A percentile compares a stretch with the other conserved stretches of the same genome.
These are phyloP conservation scores for Atta colombica DNA, from an alignment of 1,140 invertebrate genomes.

Conservation along the genomic window DNA sequence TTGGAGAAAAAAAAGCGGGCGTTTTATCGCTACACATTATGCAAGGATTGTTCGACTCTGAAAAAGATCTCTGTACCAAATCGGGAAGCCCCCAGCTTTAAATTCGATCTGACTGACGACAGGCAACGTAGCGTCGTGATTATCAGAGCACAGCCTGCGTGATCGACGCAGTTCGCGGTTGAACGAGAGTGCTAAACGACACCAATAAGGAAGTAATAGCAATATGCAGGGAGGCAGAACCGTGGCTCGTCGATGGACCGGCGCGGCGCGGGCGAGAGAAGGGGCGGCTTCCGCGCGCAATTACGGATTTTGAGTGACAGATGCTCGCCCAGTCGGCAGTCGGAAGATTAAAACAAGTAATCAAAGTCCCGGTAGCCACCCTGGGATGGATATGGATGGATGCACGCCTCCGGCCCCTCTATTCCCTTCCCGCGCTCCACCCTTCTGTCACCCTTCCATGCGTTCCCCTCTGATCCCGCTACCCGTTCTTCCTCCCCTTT, in stretches of 20 bases:
- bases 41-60: conserved; percentile 2
- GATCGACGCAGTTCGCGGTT: conserved; percentile 56
- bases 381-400: conserved; percentile 82
- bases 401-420: conserved; percentile 69
- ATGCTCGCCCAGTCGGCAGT: conserved; percentile 86
- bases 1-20: background rate
- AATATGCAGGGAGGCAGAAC: conserved; percentile 53
- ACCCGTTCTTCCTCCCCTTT: conserved; percentile 42
- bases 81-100: background rate
- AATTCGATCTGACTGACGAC: conserved; percentile 30
- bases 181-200: conserved; percentile 74
- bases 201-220: conserved; percentile 75
- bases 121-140: conserved; percentile 32
- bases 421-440: conserved; percentile 6
- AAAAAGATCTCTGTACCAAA: background rate
- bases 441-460: conserved; percentile 38
- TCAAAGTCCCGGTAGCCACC: conserved; percentile 84
- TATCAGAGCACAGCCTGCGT: conserved; percentile 27
- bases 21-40: conserved; percentile 15
- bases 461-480: background rate
- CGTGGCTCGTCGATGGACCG: conserved; percentile 4
- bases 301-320: conserved; percentile 87
- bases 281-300: conserved; percentile 81
- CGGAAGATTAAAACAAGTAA: conserved; percentile 87
- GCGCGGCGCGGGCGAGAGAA: conserved; percentile 40